phyloP scores from a whole-genome alignment of 2,113 vertebrate genomes.

The Camelus dromedarius region DNA sequence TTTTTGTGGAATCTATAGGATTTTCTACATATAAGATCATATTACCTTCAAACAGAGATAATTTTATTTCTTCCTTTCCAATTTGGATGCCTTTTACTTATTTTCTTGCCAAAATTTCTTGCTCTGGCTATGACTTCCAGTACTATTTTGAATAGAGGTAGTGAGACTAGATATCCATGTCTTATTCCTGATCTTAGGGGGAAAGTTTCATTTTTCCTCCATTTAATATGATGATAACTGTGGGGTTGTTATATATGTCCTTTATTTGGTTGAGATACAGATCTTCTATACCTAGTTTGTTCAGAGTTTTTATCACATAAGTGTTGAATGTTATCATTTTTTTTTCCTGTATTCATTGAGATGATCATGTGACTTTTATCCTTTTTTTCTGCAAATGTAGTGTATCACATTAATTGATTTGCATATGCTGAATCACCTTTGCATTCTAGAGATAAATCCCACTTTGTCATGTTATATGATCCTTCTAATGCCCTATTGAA shows the following conservation, averaged over 20 bases:
- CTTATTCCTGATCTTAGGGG: background rate
- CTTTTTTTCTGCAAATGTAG: background rate
- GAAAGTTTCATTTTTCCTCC: background rate
- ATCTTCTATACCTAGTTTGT: background rate
- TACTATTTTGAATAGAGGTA: no score
- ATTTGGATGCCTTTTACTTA: background rate
- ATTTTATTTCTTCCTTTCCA: background rate
- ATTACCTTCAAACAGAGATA: background rate
- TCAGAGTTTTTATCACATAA: background rate
- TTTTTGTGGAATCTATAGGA: background rate
- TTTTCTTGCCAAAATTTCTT: background rate
- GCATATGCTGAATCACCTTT: background rate
- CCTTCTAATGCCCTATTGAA: background rate
- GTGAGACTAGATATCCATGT: background rate
- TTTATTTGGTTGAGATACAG: background rate
- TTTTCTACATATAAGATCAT: background rate
- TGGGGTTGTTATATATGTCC: background rate
- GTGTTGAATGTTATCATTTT: background rate
- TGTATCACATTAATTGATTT: background rate
- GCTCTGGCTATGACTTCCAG: background rate
- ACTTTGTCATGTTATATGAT: background rate
- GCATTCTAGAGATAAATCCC: background rate
- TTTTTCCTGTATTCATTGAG: background rate
- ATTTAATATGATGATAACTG: background rate
- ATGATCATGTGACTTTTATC: background rate